Evolutionary conservation across 2,888 invertebrate species (phyloP).

Genomic region (Quadroppia sp.): DNA sequence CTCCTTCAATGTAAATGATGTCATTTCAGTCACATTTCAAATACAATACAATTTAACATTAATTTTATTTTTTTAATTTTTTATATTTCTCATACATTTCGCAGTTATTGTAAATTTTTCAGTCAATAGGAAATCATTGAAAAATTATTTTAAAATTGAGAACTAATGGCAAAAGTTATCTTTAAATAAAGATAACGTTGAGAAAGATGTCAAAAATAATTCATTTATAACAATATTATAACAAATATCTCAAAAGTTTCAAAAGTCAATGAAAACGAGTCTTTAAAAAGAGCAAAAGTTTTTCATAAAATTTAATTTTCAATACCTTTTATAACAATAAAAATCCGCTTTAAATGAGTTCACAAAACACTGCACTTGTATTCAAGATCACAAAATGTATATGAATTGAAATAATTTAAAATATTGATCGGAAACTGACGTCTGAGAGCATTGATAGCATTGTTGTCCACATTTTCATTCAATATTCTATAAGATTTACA

Average conservation of each 20-base stretch:
- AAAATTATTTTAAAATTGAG: no score
- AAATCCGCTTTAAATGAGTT: neutral
- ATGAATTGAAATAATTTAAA: neutral
- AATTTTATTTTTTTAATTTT: neutral
- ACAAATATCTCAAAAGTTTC: no score
- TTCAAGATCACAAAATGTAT: neutral
- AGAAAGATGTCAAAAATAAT: no score
- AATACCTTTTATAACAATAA: neutral
- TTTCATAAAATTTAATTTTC: neutral
- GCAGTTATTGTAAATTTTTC: no score
- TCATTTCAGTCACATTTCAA: neutral
- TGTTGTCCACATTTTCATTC: neutral
- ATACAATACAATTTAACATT: neutral
- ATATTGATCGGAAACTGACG: neutral
- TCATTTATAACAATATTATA: no score
- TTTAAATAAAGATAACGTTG: no score
- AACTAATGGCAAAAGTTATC: no score
- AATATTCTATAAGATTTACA: conserved; percentile 23
- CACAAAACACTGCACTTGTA: neutral
- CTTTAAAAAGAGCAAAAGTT: neutral
- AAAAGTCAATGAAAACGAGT: no score
- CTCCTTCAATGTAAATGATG: conserved; percentile 8
- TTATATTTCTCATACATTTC: no score
- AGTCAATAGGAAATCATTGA: no score
- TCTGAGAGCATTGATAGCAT: neutral